Evolutionary conservation across 2,113 vertebrate genomes (phyloP).

Genomic region (human (Homo sapiens)): DNA sequence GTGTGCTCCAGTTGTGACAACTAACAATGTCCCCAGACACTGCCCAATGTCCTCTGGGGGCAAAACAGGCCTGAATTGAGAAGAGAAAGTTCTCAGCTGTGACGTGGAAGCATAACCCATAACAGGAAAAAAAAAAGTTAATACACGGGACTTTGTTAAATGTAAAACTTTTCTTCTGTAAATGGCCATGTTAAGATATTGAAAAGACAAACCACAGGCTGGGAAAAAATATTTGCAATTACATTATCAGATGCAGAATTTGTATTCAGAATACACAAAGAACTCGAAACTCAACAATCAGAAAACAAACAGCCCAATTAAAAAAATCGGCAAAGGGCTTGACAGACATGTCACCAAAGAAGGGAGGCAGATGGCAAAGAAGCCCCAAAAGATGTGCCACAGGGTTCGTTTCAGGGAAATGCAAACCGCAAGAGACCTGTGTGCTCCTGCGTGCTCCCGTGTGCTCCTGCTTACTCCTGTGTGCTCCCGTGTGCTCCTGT

Average conservation of each 20-base stretch:
- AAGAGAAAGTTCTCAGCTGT: not conserved
- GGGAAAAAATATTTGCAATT: not conserved
- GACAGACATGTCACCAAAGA: too few relatives aligned
- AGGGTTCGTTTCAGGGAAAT: accelerated
- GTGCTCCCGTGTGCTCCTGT: too few relatives aligned
- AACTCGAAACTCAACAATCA: not conserved
- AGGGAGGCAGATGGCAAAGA: accelerated
- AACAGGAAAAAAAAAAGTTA: not conserved
- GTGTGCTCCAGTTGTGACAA: not conserved
- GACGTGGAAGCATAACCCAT: not conserved
- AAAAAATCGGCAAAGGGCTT: too few relatives aligned
- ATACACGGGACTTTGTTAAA: not conserved
- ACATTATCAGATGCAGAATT: not conserved
- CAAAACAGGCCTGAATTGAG: not conserved
- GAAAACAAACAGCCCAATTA: not conserved
- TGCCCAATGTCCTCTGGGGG: not conserved
- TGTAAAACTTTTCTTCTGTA: not conserved
- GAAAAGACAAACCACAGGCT: not conserved
- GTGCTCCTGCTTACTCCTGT: accelerated
- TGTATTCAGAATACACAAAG: not conserved
- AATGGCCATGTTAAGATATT: not conserved
- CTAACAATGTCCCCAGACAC: not conserved
- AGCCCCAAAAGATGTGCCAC: accelerated
- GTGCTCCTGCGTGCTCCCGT: too few relatives aligned
- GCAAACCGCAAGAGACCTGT: accelerated